phyloP scores from a whole-genome alignment of 2,113 vertebrate species.

The Gallinago media region DNA sequence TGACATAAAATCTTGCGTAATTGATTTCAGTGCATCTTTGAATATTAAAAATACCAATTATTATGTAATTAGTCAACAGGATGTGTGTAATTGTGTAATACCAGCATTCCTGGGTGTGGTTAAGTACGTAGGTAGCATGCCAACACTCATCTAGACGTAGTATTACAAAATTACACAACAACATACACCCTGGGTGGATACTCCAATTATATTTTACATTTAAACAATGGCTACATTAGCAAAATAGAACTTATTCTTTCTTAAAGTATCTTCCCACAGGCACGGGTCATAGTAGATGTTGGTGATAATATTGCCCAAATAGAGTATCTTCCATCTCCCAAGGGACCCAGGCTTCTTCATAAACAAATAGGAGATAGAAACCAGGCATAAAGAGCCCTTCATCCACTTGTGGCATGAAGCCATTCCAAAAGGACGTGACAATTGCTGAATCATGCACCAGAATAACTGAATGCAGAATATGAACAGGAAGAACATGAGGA shows the following conservation, averaged over 20 bases:
- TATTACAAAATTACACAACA: constrained; percentile 64
- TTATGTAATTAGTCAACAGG: constrained; percentile 76
- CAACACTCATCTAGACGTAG: constrained; percentile 67
- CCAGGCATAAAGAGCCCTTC: neutral
- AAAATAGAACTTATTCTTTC: constrained; percentile 57
- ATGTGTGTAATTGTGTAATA: constrained; percentile 73
- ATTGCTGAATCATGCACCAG: neutral
- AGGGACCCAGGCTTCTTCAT: neutral
- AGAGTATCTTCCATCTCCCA: neutral
- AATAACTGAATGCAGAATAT: neutral
- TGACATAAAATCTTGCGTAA: constrained; percentile 57
- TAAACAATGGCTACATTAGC: constrained; percentile 58
- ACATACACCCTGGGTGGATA: constrained; percentile 56
- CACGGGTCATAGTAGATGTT: neutral
- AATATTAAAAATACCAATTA: constrained; percentile 70
- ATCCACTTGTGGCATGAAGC: neutral
- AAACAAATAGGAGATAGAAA: neutral
- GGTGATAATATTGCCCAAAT: neutral
- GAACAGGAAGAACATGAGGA: neutral
- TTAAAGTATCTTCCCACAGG: constrained; percentile 18
- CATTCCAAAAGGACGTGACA: neutral
- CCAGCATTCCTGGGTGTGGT: constrained; percentile 64
- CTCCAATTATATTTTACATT: constrained; percentile 69
- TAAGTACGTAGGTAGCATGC: constrained; percentile 55
- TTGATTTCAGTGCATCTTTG: constrained; percentile 52